Percentiles rank a stretch among this genome's conserved stretches.
These are phyloP conservation scores for Noctua janthina DNA, from an alignment of 2,888 invertebrate genomes.

Conservation along the genomic window DNA sequence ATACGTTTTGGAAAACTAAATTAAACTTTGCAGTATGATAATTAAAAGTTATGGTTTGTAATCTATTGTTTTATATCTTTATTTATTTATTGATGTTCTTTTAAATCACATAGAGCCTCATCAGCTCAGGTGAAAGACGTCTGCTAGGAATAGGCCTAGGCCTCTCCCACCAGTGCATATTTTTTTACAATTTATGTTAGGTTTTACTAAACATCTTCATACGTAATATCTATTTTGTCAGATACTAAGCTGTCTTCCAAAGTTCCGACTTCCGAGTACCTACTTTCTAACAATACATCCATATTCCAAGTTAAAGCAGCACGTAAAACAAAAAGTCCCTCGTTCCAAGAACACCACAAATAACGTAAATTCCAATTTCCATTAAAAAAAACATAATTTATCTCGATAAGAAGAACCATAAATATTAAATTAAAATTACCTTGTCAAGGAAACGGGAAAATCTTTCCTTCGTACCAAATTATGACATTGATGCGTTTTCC, in stretches of 20 bases:
- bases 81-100: neutral
- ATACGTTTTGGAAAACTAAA: slow-evolving; percentile 51
- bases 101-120: neutral
- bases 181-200: neutral
- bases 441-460: slow-evolving; percentile 53
- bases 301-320: neutral
- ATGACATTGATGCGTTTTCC: slow-evolving; percentile 50
- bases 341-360: slow-evolving; percentile 15
- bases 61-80: neutral
- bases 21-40: slow-evolving; percentile 12
- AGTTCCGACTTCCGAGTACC: neutral
- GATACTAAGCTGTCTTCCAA: neutral
- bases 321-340: slow-evolving; percentile 19
- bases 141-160: neutral
- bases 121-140: neutral
- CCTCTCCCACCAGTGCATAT: neutral
- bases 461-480: slow-evolving; percentile 47
- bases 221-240: neutral
- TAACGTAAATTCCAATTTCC: slow-evolving; percentile 41
- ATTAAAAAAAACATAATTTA: slow-evolving; percentile 55
- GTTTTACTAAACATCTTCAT: neutral
- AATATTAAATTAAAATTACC: slow-evolving; percentile 62
- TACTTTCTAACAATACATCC: slow-evolving; percentile 3
- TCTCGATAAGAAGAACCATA: slow-evolving; percentile 54
- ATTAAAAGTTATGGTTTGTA: slow-evolving; percentile 22